These are phyloP conservation scores for Tribolium castaneum DNA, from an alignment of 1,140 invertebrate species.

Conservation along the genomic window DNA sequence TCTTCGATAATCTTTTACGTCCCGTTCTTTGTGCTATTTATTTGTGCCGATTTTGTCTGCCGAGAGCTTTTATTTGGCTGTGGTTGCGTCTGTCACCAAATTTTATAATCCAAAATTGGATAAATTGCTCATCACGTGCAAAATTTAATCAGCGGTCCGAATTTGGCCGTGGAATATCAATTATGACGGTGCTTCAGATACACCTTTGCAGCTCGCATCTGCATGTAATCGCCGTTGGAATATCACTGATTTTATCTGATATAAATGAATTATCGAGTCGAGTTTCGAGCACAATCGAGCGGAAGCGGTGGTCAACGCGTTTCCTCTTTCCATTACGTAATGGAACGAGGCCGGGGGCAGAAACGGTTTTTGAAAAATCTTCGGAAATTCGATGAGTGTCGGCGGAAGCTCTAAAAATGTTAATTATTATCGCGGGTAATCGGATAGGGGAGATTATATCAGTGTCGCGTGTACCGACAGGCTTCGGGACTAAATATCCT, in stretches of 20 bases:
- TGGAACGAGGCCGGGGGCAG: not conserved
- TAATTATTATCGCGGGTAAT: slow-evolving; percentile 28
- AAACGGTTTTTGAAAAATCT: slow-evolving; percentile 10
- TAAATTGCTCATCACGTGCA: not conserved
- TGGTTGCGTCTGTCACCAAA: too few relatives aligned
- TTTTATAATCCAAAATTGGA: too few relatives aligned
- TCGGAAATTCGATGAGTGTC: not conserved
- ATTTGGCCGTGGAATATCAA: slow-evolving; percentile 8
- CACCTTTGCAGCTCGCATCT: slow-evolving; percentile 19
- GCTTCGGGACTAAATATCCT: slow-evolving; percentile 17
- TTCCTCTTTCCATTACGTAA: not conserved
- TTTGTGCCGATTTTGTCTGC: too few relatives aligned
- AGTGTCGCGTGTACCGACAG: slow-evolving; percentile 17
- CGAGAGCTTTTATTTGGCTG: too few relatives aligned
- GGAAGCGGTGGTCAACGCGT: not conserved
- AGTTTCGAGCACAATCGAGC: slow-evolving; percentile 22
- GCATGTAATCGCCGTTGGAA: slow-evolving; percentile 25
- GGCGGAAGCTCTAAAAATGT: slow-evolving; percentile 31
- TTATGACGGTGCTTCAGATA: not conserved
- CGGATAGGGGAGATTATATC: slow-evolving; percentile 26
- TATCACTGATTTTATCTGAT: slow-evolving; percentile 17
- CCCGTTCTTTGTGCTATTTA: too few relatives aligned
- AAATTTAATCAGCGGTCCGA: slow-evolving; percentile 5
- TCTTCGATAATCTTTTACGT: too few relatives aligned
- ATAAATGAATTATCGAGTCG: slow-evolving; percentile 31